Base-by-base conservation (phyloP, 2,797 vertebrate genomes). In the Syngnathus acus region DNA sequence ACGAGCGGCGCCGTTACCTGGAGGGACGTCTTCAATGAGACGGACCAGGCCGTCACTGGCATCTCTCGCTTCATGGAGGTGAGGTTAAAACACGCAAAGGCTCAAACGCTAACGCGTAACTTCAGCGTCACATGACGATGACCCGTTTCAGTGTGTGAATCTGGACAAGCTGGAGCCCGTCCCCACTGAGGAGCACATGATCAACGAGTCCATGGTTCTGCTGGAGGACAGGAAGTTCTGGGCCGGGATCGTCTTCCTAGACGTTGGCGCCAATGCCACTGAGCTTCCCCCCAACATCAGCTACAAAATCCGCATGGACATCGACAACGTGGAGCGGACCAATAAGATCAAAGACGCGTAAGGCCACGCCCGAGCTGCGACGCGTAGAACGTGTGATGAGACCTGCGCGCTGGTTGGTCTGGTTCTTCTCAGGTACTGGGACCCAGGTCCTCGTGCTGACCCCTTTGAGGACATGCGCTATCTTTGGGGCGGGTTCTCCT, bases 231-330 rank as follows among this genome's bases (percentile, higher is more conserved):
- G 93, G 59, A 94, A 90, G 81, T 99, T 98, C 87, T 99, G 97
- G 97, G 97, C 97, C 1, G 96, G 93, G 0, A 89, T 99, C 0
- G 94, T 98, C 67, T 99, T 99, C 76, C 89, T 92, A 0, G 94
- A 94, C 69, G 58, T 96, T 1, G 55, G 83, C 8, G 77, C 91
- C 1, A 89, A 89, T 60, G 92, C 91, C 23, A 77, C 84, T 0
- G 89, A 93, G 50, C 89, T 98, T 32, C 95, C 96, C 3, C 65
- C 81, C 0, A 93, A 94, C 0, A 86, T 99, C 66, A 94, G 91
- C 81, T 99, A 98, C 86, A 99, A 98, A 88, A 96, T 99, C 77
- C 93, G 97, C 66, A 99, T 99, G 97, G 97, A 99, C 83, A 99
- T 99, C 0, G 97, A 99, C 89, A 99, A 95, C 0, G 97, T 99